These are phyloP conservation scores for Chrysemys picta DNA, from an alignment of 2,113 vertebrate genomes.

Conservation along the genomic window DNA sequence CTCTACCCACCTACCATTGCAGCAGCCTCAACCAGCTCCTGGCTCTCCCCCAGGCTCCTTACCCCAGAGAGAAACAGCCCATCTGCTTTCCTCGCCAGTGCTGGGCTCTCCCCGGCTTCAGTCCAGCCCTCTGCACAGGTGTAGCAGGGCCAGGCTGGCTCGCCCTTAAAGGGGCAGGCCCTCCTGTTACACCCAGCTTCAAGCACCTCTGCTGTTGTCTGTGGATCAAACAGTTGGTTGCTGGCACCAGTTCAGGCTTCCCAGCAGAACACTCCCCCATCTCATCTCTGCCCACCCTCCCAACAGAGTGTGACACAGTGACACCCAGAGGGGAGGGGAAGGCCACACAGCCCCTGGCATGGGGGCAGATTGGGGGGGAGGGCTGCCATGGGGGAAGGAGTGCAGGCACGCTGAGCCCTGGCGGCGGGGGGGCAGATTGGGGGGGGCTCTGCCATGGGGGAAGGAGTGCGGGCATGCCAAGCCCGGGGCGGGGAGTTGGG, in stretches of 20 bases:
- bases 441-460: too few relatives aligned
- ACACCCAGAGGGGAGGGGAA: background rate
- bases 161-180: background rate
- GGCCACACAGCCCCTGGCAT: too few relatives aligned
- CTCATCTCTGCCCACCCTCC: background rate
- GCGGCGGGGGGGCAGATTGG: too few relatives aligned
- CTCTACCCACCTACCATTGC: background rate
- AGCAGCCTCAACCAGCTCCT: background rate
- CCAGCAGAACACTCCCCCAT: background rate
- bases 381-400: background rate
- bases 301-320: background rate
- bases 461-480: too few relatives aligned
- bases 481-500: too few relatives aligned
- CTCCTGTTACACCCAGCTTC: background rate
- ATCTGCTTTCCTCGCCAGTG: background rate
- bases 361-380: too few relatives aligned
- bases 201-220: background rate
- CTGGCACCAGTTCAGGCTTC: background rate
- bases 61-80: background rate
- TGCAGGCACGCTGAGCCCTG: background rate
- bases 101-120: background rate
- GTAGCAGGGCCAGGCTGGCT: background rate
- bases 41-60: background rate
- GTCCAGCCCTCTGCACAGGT: background rate
- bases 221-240: background rate